Base-by-base conservation (phyloP, 53 echinoderm and acorn worm species). In the Antedon mediterranea region DNA sequence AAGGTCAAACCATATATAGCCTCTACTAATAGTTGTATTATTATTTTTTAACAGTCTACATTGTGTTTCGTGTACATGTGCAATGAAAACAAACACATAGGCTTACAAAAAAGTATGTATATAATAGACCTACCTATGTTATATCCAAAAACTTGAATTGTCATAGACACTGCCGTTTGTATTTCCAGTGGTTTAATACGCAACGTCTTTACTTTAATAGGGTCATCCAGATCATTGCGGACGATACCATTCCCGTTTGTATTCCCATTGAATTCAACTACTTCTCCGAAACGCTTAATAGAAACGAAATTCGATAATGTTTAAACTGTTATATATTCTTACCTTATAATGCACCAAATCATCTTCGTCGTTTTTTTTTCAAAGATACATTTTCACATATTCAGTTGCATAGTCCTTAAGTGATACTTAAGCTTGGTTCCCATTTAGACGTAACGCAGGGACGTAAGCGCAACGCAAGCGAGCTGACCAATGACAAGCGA, bases 71-170 rank as follows among this genome's bases (percentile, higher is more conserved):
- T n/a, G n/a, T n/a, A n/a, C n/a, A n/a, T n/a, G n/a, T n/a, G n/a
- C n/a, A n/a, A n/a, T n/a, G n/a, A n/a, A n/a, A n/a, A n/a, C n/a
- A n/a, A n/a, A n/a, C n/a, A n/a, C n/a, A n/a, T n/a, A n/a, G n/a
- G n/a, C n/a, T n/a, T n/a, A n/a, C n/a, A n/a, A n/a, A n/a, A n/a
- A n/a, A n/a, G n/a, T n/a, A n/a, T n/a, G n/a, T n/a, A n/a, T n/a
- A n/a, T n/a, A n/a, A 37, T 6, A 37, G 7, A 18, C 57, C 57
- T 80, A 88, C 88, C 88, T 72, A 43, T 80, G 34, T 32, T 73
- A 34, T 88, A 88, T 32, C 88, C 88, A 77, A 84, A 88, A 0
- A 84, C 43, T 28, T 79, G 81, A 30, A 88, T 74, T 31, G 88
- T 81, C 84, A 88, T 29, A 34, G 84, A 71, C 29, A 84, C 80